Evolutionary conservation across 1,140 invertebrate genomes (phyloP), one percentile per base, ranked within the genome.

Genomic region (Lysiphlebus fabarum): DNA sequence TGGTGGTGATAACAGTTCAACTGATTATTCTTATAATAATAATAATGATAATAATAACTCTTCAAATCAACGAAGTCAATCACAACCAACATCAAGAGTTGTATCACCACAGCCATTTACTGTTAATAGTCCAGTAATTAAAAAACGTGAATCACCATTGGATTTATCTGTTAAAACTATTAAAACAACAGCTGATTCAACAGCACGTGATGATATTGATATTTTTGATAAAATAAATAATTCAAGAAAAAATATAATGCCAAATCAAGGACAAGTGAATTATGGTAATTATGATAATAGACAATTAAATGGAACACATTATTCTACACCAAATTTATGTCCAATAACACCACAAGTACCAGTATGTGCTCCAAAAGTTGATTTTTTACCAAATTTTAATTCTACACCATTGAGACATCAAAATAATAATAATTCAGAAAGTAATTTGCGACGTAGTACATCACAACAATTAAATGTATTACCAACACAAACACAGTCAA

Each of bases 121-220:
- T 26, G 64, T 63, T 10, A 77, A 71, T 43, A 68, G 69, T 0
- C 49, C 64, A 17, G 58, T 65, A n/a, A 56, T 72, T 1, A 72
- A 74, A 53, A 88, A 86, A 72, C 80, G 85, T 40, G 88, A 91
- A 69, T 91, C 89, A 1, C 90, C 90, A 0, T 71, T 93, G 47
- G 91, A 93, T 75, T 78, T 93, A 10, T 92, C 90, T 0, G 90
- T 93, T 40, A 92, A 92, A 70, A 92, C 90, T 0, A 86, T 93
- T 0, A 86, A 90, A 67, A 91, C 90, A 41, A 88, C 90, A 1
- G 90, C 90, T 0, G 90, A 93, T 73, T 92, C 90, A 1, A 92
- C 91, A 1, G 86, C 87, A 1, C 84, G 87, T 67, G 88, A 90
- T 66, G 87, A 90, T 51, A 67, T 75, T 5, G 81, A 85, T 38